These are phyloP conservation scores for Caenorhabditis panamensis DNA, from an alignment of 2,888 invertebrate genomes.

Conservation along the genomic window DNA sequence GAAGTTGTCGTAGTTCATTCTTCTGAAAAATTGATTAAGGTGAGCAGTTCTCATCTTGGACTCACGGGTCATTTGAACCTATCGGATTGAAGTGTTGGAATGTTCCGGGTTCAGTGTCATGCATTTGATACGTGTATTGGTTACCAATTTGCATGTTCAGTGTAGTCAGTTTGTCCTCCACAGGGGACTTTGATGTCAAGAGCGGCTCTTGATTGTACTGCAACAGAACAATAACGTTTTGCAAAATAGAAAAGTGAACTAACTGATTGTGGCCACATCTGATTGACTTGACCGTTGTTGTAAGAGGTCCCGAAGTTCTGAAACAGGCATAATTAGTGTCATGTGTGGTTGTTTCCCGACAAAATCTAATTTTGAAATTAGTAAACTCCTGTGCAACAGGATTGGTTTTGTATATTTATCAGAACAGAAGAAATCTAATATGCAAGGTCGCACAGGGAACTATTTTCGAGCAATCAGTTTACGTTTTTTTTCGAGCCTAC, in stretches of 20 bases:
- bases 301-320: not conserved
- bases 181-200: constrained; percentile 19
- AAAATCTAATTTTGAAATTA: too few species aligned
- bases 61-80: not conserved
- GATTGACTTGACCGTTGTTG: not conserved
- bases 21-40: constrained; percentile 11
- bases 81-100: not conserved
- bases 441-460: too few species aligned
- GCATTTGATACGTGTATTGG: constrained; percentile 37
- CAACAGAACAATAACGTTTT: constrained; percentile 8
- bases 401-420: too few species aligned
- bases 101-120: constrained; percentile 12
- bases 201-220: constrained; percentile 43
- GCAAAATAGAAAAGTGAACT: not conserved
- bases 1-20: constrained; percentile 26
- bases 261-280: constrained; percentile 22
- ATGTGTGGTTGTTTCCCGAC: too few species aligned
- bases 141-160: constrained; percentile 34
- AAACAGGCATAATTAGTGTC: not conserved
- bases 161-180: constrained; percentile 12
- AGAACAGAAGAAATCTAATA: too few species aligned
- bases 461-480: too few species aligned
- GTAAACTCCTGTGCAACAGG: too few species aligned
- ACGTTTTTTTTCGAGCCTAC: too few species aligned
- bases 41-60: too few species aligned